phyloP scores from a whole-genome alignment of 2,797 vertebrate species.

The Acanthurus leucopareius region DNA sequence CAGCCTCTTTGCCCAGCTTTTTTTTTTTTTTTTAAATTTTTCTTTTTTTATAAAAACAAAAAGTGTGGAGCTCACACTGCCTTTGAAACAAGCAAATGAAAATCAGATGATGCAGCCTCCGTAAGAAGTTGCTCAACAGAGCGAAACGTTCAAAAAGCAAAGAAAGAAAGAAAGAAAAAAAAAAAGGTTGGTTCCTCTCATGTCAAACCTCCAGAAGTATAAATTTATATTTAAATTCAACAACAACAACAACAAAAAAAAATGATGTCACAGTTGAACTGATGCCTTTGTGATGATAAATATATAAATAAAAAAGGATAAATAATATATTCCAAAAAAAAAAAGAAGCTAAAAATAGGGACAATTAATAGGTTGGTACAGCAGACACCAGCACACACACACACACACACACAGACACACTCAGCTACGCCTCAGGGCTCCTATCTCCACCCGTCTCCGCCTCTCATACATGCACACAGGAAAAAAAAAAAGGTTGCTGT shows the following conservation, averaged over 20 bases:
- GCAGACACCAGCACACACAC: constrained; percentile 48
- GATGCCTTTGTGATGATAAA: constrained; percentile 46
- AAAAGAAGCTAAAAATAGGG: constrained; percentile 69
- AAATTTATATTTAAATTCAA: constrained; percentile 45
- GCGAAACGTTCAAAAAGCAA: constrained; percentile 36
- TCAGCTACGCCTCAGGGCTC: constrained; percentile 54
- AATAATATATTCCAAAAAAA: constrained; percentile 28
- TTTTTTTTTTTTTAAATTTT: too few relatives aligned
- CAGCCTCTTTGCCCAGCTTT: constrained; percentile 38
- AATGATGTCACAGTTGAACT: constrained; percentile 29
- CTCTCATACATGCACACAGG: constrained; percentile 39
- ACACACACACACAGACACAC: too few relatives aligned
- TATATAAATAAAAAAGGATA: too few relatives aligned
- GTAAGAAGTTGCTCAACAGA: constrained; percentile 39
- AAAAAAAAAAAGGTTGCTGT: constrained; percentile 73
- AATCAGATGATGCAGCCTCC: constrained; percentile 49
- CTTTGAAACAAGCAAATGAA: constrained; percentile 54
- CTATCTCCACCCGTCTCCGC: constrained; percentile 22
- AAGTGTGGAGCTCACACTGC: constrained; percentile 34
- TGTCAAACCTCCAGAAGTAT: constrained; percentile 43
- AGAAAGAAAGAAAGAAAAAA: constrained; percentile 44
- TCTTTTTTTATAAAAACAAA: too few relatives aligned
- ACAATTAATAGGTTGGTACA: constrained; percentile 69
- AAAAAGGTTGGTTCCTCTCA: constrained; percentile 44
- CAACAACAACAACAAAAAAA: too few relatives aligned